Evolutionary conservation across 1,140 invertebrate genomes (phyloP).

Genomic region (Drosophila sp.): DNA sequence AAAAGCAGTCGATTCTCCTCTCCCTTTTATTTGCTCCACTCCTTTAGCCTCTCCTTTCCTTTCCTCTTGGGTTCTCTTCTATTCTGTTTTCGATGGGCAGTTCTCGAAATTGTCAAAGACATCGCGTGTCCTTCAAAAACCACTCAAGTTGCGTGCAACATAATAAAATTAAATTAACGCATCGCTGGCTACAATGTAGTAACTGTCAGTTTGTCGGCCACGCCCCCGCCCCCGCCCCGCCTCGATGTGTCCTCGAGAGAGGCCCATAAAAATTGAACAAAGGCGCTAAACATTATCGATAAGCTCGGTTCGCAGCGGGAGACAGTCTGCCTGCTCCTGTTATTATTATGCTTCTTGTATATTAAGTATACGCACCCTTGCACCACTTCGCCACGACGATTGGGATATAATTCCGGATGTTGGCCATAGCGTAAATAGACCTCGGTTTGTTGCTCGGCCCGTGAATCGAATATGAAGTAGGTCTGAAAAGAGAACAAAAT

Average conservation of each 20-base stretch:
- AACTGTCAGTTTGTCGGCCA: slow-evolving; percentile 46
- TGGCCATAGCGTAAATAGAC: slow-evolving; percentile 95
- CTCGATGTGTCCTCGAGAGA: neutral
- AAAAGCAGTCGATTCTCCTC: slow-evolving; percentile 29
- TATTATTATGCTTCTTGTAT: no score
- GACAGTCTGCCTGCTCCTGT: slow-evolving; percentile 7
- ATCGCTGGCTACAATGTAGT: slow-evolving; percentile 50
- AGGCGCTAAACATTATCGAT: slow-evolving; percentile 57
- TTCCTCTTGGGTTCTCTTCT: no score
- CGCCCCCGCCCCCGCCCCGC: neutral
- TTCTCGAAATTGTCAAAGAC: slow-evolving; percentile 43
- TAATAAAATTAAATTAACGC: slow-evolving; percentile 80
- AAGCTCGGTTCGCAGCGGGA: slow-evolving; percentile 38
- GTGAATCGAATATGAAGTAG: slow-evolving; percentile 87
- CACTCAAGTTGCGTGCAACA: slow-evolving; percentile 61
- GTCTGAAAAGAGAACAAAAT: slow-evolving; percentile 78
- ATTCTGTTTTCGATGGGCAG: no score
- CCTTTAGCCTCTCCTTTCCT: neutral
- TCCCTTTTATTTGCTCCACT: neutral
- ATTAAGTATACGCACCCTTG: slow-evolving; percentile 87
- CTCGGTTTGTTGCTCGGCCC: slow-evolving; percentile 95
- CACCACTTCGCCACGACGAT: slow-evolving; percentile 93
- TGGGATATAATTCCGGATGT: slow-evolving; percentile 96
- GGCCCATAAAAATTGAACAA: slow-evolving; percentile 39
- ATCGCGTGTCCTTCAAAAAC: slow-evolving; percentile 27